Evolutionary conservation across 1,140 invertebrate species (phyloP), one percentile per base, ranked within the genome.

Genomic region (Hycleus cichorii): DNA sequence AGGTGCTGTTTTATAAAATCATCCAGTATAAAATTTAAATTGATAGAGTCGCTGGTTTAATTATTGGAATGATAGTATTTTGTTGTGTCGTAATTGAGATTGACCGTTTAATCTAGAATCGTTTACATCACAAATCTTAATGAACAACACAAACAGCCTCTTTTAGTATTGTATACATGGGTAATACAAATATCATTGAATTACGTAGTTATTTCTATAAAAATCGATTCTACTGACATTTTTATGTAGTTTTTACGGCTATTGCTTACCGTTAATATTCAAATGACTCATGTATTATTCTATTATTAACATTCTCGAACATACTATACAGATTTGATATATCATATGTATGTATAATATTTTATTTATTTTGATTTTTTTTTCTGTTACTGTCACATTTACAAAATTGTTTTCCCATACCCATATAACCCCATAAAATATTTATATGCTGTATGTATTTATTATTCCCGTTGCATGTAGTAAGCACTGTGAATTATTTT

Each of bases 351-450:
- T 32, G 32, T 32, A 32, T 32, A 32, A 32, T 32, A 32, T 32
- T 32, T 32, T 32, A 32, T 32, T 32, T 32, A 32, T 32, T 32
- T 32, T 32, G 7, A 32, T 32, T 5, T 32, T 32, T 32, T 32
- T 18, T 18, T 18, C 18, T 18, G 54, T 60, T 60, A 56, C 58
- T 56, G 58, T 60, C 50, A 62, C 60, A 62, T 62, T 62, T 58
- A 57, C 60, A 62, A 62, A 62, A 58, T 62, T 44, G 55, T 62
- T 54, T 62, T 62, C 60, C 59, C 59, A 61, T 61, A 61, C 59
- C 46, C 32, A 32, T 32, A 32, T 32, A 32, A 32, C 32, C 32
- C 32, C 54, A 58, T 62, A 62, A 62, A 62, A 62, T 62, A 62
- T 62, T 56, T 62, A 62, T 49, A 58, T 57, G 47, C 32, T 62